Conservation (phyloP, 2,888 invertebrate species). For the Drosophila leonis region DNA sequence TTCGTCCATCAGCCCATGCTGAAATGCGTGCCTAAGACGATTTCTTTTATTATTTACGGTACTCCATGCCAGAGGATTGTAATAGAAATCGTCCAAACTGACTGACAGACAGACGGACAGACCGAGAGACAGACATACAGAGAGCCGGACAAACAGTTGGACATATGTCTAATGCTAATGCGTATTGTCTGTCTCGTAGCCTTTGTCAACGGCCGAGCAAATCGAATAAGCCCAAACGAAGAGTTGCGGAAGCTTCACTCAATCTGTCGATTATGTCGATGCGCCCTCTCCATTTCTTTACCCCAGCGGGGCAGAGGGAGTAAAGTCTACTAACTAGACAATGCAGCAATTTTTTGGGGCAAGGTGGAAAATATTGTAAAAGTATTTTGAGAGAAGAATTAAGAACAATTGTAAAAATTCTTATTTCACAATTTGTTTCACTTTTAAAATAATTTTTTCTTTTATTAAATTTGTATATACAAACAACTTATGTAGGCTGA, state of each 20-base stretch:
- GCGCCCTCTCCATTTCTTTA: background rate
- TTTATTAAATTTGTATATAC: no score
- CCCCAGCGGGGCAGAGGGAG: slow-evolving; percentile 1
- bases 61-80: slow-evolving; percentile 39
- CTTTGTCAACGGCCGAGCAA: slow-evolving; percentile 60
- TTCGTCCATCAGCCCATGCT: slow-evolving; percentile 69
- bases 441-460: no score
- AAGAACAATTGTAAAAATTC: background rate
- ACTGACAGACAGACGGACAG: slow-evolving; percentile 3
- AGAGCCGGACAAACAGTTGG: slow-evolving; percentile 28
- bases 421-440: no score
- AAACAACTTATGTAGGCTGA: no score
- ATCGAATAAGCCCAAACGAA: slow-evolving; percentile 42
- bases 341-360: slow-evolving; percentile 20
- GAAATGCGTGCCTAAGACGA: slow-evolving; percentile 81
- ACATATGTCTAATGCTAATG: slow-evolving; percentile 75
- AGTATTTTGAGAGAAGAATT: background rate
- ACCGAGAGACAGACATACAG: background rate
- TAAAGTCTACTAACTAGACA: slow-evolving; percentile 53
- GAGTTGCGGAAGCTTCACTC: slow-evolving; percentile 65
- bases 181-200: slow-evolving; percentile 58
- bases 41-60: slow-evolving; percentile 81
- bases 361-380: background rate
- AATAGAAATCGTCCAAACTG: slow-evolving; percentile 55
- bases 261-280: slow-evolving; percentile 41